These are phyloP conservation scores for Elysia chlorotica DNA, from an alignment of 1,140 invertebrate genomes.

Conservation along the genomic window DNA sequence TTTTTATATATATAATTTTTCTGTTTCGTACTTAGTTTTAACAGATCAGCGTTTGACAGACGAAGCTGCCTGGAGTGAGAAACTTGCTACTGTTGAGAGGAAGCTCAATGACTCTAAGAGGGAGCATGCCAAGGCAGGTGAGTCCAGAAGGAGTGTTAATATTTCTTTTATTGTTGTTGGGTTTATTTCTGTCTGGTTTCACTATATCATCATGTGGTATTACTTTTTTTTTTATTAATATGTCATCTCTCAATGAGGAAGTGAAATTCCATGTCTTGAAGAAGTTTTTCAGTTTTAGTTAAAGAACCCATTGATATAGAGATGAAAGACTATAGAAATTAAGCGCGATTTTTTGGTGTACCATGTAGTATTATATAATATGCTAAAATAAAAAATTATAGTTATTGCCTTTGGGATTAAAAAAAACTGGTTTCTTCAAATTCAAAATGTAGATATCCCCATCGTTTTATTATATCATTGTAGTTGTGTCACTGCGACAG, in stretches of 20 bases:
- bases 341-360: not conserved
- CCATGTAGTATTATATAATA: not conserved
- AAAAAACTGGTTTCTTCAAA: not conserved
- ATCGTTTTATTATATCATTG: not conserved
- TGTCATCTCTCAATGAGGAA: no score
- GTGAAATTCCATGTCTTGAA: no score
- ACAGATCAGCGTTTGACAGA: conserved; percentile 12
- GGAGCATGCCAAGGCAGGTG: conserved; percentile 26
- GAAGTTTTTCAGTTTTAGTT: no score
- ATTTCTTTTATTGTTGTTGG: no score
- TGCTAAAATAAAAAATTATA: not conserved
- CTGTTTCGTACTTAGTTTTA: conserved; percentile 7
- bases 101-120: conserved; percentile 11
- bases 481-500: conserved; percentile 49
- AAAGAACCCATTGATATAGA: no score
- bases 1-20: no score
- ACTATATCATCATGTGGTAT: no score
- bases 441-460: not conserved
- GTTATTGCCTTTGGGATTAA: no score
- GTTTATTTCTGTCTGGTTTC: no score
- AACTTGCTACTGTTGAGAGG: conserved; percentile 8
- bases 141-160: no score
- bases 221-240: no score
- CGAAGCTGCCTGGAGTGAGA: not conserved
- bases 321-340: no score